Base-by-base conservation (phyloP, 2,113 vertebrate genomes). In the Isurus oxyrinchus region DNA sequence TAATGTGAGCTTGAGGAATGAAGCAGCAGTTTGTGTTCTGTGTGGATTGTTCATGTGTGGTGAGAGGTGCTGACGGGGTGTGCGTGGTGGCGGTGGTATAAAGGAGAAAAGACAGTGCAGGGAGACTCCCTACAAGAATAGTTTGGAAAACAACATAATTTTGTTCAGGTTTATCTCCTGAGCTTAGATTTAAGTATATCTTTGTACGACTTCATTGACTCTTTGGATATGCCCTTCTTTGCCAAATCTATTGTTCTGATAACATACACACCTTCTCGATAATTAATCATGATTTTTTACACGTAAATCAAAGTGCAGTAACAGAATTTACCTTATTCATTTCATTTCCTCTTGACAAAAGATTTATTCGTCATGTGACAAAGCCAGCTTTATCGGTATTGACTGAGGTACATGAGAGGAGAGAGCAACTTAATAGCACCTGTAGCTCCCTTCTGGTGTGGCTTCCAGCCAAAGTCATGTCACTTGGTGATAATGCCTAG, bases 401-500 rank as follows among this genome's bases (percentile, higher is more conserved):
- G 23, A 21, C 27, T 35, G 87, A 6, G 87, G 27, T 31, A 59
- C 55, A 59, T 0, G 96, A 59, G 49, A 27, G 8, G 96, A 53
- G 40, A 96, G 81, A 96, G 97, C 31, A 25, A 49, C 8, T 79
- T 8, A 40, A 0, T 87, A 96, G 59, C 97, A 79, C 94, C 94
- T 69, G 25, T 95, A 96, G 84, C 93, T 91, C 4, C 76, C 67
- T 72, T 79, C 19, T 44, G 5, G n/a, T 69, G 91, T 96, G 90
- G 61, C 86, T 97, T 72, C 0, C 14, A 96, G 96, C 40, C 61
- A 96, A 1, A 35, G 69, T 21, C 95, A n/a, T 44, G 61, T 96
- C 3, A 72, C 96, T 97, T 97, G 97, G 81, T 40, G 96, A 67
- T 63, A 96, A 96, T 81, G 96, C 49, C 94, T 96, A 59, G 97